These are phyloP conservation scores for Scotopteryx bipunctaria DNA, from an alignment of 2,888 invertebrate species.

Conservation along the genomic window DNA sequence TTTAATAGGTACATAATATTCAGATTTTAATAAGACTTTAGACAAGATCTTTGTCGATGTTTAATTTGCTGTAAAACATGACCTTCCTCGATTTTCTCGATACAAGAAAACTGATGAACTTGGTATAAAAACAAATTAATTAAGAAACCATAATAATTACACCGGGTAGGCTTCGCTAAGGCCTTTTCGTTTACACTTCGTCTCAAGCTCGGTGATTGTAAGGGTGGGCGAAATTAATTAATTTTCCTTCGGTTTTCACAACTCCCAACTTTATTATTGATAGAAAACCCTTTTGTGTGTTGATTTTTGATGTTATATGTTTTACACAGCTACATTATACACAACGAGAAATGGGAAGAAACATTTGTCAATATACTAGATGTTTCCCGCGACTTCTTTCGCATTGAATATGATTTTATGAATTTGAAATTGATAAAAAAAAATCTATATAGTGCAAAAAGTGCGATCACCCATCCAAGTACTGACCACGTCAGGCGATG, in stretches of 20 bases:
- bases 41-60: too few species aligned
- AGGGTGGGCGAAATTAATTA: slow-evolving; percentile 30
- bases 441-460: too few species aligned
- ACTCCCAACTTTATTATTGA: slow-evolving; percentile 8
- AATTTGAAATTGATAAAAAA: too few species aligned
- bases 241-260: slow-evolving; percentile 28
- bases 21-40: too few species aligned
- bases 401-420: too few species aligned
- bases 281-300: slow-evolving; percentile 11
- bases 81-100: neutral
- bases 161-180: slow-evolving; percentile 23
- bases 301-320: slow-evolving; percentile 6
- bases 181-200: slow-evolving; percentile 23
- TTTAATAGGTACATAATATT: too few species aligned
- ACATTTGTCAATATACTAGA: too few species aligned
- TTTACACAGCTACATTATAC: neutral
- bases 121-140: slow-evolving; percentile 30
- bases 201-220: slow-evolving; percentile 12
- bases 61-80: neutral
- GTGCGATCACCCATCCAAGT: too few species aligned
- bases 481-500: too few species aligned
- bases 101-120: slow-evolving; percentile 4
- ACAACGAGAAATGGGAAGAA: too few species aligned
- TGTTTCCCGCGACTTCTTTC: too few species aligned
- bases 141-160: slow-evolving; percentile 34